A percentile compares a stretch with the other conserved stretches of the same genome.
Evolutionary conservation across 2,888 invertebrate genomes (phyloP).

Genomic region (Camptogramma bilineatum): DNA sequence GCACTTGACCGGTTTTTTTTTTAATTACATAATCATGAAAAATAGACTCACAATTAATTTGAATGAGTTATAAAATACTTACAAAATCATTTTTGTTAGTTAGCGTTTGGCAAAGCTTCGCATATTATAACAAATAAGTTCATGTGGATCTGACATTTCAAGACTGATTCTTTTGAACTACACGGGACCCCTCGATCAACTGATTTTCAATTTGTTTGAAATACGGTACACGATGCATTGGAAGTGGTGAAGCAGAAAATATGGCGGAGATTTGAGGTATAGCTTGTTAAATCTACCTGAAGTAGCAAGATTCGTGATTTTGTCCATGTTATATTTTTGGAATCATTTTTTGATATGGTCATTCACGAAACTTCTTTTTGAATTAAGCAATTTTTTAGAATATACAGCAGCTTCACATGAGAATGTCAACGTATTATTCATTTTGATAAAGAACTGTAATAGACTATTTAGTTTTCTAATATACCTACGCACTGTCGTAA

Average conservation of each 20-base stretch:
- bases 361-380: no score
- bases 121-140: background rate
- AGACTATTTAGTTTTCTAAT: background rate
- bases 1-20: no score
- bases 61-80: no score
- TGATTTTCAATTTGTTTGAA: slow-evolving; percentile 85
- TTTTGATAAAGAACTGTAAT: background rate
- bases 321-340: no score
- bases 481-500: background rate
- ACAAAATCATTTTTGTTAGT: no score
- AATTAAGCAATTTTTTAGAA: no score
- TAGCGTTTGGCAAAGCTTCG: background rate
- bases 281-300: background rate
- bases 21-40: no score
- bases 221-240: slow-evolving; percentile 79
- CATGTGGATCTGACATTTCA: background rate
- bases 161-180: slow-evolving; percentile 10
- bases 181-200: slow-evolving; percentile 74
- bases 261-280: slow-evolving; percentile 51
- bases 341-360: no score
- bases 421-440: background rate
- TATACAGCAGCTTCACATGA: background rate
- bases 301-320: no score
- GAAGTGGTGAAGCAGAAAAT: slow-evolving; percentile 80
- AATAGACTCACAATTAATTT: no score